Evolutionary conservation across 2,888 invertebrate species (phyloP).

Genomic region (Rhorus exstirpatorius): DNA sequence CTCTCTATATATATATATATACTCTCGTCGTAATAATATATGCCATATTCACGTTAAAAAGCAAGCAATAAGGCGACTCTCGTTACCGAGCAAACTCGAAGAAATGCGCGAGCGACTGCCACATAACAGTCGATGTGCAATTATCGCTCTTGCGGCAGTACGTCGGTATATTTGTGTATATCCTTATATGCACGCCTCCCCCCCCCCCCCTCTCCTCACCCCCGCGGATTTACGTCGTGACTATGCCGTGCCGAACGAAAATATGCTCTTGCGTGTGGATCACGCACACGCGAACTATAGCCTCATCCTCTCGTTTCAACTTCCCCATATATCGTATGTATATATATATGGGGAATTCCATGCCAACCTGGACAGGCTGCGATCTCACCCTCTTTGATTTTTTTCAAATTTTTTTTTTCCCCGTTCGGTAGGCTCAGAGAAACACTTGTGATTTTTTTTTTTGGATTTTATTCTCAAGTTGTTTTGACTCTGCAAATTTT

Average conservation of each 20-base stretch:
- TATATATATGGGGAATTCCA: too few species aligned
- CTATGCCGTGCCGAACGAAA: conserved; percentile 66
- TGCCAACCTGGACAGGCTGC: too few species aligned
- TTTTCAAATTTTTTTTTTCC: too few species aligned
- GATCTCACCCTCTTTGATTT: too few species aligned
- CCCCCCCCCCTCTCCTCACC: too few species aligned
- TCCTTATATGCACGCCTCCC: conserved; percentile 21
- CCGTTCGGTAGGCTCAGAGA: too few species aligned
- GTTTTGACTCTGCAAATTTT: neutral
- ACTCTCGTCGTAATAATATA: conserved; percentile 11
- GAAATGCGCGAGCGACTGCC: conserved; percentile 58
- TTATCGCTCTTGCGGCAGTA: conserved; percentile 63
- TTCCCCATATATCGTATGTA: neutral
- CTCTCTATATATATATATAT: too few species aligned
- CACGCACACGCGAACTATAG: conserved; percentile 69
- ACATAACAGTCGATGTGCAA: conserved; percentile 70
- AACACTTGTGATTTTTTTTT: too few species aligned
- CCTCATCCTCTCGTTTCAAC: conserved; percentile 24
- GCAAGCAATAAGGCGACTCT: conserved; percentile 63
- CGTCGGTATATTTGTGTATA: conserved; percentile 21
- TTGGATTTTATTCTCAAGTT: too few species aligned
- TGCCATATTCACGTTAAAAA: conserved; percentile 46
- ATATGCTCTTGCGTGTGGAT: conserved; percentile 68
- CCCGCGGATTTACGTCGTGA: conserved; percentile 35
- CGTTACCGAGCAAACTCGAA: conserved; percentile 67